A percentile compares a stretch with the other conserved stretches of the same genome.
These are phyloP conservation scores for Rhyzopertha dominica DNA, from an alignment of 1,140 invertebrate species.

Conservation along the genomic window DNA sequence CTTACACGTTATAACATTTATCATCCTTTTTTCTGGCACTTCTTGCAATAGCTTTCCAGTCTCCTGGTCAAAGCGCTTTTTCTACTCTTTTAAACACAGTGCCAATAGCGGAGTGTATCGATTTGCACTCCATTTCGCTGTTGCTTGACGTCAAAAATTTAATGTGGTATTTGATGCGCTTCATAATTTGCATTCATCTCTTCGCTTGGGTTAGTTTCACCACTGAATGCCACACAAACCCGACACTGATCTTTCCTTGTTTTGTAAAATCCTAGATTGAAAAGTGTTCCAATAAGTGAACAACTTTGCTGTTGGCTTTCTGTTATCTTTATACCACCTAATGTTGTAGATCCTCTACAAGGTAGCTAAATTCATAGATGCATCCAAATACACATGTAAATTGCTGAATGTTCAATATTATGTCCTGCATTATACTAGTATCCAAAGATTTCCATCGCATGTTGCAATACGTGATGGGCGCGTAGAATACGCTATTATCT, in stretches of 20 bases:
- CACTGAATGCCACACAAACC: conserved; percentile 7
- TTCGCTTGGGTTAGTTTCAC: conserved; percentile 1
- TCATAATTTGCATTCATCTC: conserved; percentile 1
- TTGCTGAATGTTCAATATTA: no score
- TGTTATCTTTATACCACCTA: no score
- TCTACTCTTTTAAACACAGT: conserved; percentile 15
- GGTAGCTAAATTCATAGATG: no score
- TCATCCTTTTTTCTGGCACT: conserved; percentile 18
- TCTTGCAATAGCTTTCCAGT: conserved; percentile 11
- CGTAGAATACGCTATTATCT: no score
- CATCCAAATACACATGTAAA: no score
- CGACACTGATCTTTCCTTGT: conserved; percentile 13
- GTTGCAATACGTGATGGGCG: no score
- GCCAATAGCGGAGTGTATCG: conserved; percentile 12
- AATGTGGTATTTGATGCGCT: conserved; percentile 1
- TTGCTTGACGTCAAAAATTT: conserved; percentile 15
- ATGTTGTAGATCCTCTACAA: no score
- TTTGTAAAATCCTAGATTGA: conserved; percentile 10
- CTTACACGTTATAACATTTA: conserved; percentile 8
- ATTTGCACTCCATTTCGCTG: conserved; percentile 16
- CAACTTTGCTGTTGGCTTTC: no score
- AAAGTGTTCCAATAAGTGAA: no score
- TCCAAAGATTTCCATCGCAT: no score
- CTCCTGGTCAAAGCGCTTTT: conserved; percentile 8
- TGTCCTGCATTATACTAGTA: neutral